These are phyloP conservation scores for Cephus spinipes DNA, from an alignment of 2,888 invertebrate genomes.

Conservation along the genomic window DNA sequence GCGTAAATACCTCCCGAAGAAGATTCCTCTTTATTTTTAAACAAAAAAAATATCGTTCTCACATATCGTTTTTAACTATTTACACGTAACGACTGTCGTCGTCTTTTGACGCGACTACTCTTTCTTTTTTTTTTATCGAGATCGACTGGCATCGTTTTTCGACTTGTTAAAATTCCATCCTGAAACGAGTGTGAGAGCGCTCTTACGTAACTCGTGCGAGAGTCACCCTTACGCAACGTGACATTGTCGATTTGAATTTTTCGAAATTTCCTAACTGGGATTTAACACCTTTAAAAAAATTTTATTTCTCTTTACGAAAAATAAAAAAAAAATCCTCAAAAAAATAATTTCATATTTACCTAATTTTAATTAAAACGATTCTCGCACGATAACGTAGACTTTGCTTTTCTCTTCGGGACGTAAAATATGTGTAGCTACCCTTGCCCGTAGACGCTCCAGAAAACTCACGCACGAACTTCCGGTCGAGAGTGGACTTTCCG, in stretches of 20 bases:
- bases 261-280: neutral
- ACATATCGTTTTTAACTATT: conserved; percentile 13
- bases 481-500: neutral
- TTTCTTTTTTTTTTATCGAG: conserved; percentile 4
- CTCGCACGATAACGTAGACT: neutral
- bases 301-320: neutral
- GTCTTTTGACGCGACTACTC: neutral
- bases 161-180: neutral
- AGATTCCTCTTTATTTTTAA: neutral
- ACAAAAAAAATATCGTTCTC: conserved; percentile 18
- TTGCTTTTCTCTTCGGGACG: neutral
- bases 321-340: neutral
- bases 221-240: neutral
- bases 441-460: neutral
- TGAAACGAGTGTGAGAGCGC: neutral
- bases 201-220: neutral
- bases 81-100: neutral
- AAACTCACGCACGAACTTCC: neutral
- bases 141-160: conserved; percentile 7
- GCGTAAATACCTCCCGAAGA: neutral
- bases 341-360: neutral
- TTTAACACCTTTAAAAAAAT: neutral
- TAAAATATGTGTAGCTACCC: neutral
- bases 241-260: neutral
- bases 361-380: neutral